Evolutionary conservation across 2,888 invertebrate genomes (phyloP).

Genomic region (Norana najaformis): DNA sequence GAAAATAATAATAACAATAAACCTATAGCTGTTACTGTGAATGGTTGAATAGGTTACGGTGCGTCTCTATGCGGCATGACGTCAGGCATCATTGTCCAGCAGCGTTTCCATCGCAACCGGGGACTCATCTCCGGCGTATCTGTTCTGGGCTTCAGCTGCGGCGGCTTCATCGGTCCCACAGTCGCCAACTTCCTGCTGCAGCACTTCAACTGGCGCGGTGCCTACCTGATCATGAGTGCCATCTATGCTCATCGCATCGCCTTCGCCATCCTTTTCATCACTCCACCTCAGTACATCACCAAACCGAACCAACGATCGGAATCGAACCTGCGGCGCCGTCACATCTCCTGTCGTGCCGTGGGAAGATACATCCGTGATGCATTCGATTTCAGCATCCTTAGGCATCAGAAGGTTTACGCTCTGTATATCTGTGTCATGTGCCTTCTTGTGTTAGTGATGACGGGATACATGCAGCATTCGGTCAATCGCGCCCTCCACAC

Average conservation of each 20-base stretch:
- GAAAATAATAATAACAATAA: too few relatives aligned
- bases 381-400: conserved; percentile 18
- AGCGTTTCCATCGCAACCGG: conserved; percentile 17
- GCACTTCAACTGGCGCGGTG: conserved; percentile 2
- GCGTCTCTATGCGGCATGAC: conserved; percentile 14
- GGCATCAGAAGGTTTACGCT: neutral
- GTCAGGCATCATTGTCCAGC: neutral
- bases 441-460: neutral
- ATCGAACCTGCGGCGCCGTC: neutral
- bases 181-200: conserved; percentile 16
- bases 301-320: neutral
- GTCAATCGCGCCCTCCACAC: neutral
- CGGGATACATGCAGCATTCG: neutral
- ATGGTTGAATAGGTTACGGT: neutral
- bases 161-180: neutral
- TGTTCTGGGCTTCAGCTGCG: neutral
- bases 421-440: neutral
- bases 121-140: neutral
- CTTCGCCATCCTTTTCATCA: conserved; percentile 19
- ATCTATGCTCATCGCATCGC: conserved; percentile 19
- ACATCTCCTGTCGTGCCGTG: neutral
- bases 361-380: neutral
- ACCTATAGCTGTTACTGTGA: neutral
- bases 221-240: conserved; percentile 25
- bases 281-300: neutral